These are phyloP conservation scores for Megaceryle torquata DNA, from an alignment of 2,113 vertebrate genomes.

Conservation along the genomic window DNA sequence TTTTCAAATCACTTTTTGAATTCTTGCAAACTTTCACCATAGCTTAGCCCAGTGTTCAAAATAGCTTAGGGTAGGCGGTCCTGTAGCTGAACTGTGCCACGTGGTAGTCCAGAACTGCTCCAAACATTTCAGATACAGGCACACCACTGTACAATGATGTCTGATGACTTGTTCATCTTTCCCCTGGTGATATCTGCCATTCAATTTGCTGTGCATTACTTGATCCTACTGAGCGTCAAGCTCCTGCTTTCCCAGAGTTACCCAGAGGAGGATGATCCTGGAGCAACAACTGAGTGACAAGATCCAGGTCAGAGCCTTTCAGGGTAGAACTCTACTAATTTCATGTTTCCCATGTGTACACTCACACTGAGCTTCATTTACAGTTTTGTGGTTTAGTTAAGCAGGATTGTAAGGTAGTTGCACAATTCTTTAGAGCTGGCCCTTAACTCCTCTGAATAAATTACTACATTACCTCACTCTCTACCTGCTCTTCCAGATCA, in stretches of 20 bases:
- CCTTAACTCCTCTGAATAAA: not conserved
- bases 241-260: not conserved
- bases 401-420: not conserved
- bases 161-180: not conserved
- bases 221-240: not conserved
- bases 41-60: not conserved
- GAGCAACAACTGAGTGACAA: not conserved
- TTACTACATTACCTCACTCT: not conserved
- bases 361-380: not conserved
- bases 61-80: not conserved
- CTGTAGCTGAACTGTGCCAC: fast-evolving
- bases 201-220: not conserved
- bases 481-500: constrained; percentile 10
- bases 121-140: fast-evolving
- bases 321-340: not conserved
- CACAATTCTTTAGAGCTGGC: not conserved
- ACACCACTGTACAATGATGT: fast-evolving
- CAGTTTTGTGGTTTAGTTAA: not conserved
- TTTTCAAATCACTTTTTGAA: not conserved
- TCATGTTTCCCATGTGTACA: fast-evolving
- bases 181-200: not conserved
- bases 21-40: not conserved
- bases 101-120: not conserved
- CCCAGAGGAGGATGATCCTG: not conserved
- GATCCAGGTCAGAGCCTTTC: not conserved